Evolutionary conservation across 35 echinoderm and acorn worm species (phyloP), one percentile per base, ranked within the genome.

Genomic region (Hemicentrotus pulcherrimus): DNA sequence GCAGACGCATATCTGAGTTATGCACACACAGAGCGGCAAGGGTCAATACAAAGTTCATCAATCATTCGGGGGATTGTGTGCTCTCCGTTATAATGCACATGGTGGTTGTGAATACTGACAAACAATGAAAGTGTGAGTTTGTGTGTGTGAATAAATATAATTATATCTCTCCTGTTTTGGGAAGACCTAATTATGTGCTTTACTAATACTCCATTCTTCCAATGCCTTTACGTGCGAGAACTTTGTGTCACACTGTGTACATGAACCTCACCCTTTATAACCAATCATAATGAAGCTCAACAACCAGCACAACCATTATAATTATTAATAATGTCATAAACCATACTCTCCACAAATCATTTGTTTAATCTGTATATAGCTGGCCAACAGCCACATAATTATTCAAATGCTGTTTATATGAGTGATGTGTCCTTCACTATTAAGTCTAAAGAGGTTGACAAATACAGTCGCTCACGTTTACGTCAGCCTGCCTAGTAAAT

Each of bases 41-140:
- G 65, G 65, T 78, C 65, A 78, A 78, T 78, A 78, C 65, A 78
- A 78, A 78, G 65, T 78, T 78, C 65, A 78, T 78, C 65, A 78
- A 78, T 78, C 65, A 78, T n/a, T 78, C 6, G 28, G 65, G 28
- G 65, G 22, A 78, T 28, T 78, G 65, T 78, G 65, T 78, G 65
- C 65, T 78, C 65, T 78, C 65, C 6, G 5, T 78, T 55, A 18
- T 78, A 28, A 22, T 78, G 65, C 28, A 78, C 65, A 78, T 78
- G 65, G 28, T n/a, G 65, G 28, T n/a, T 70, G 18, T 70, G 61
- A 22, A 78, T 78, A 70, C 61, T 0, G 24, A 78, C 65, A 78
- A 7, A 78, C 65, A n/a, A n/a, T 78, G 65, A 28, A 22, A 78
- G 65, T 78, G 65, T 22, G 28, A 2, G 28, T 78, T 15, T 24